phyloP scores from a whole-genome alignment of 92 coral and sea anemone genomes.

The Epizoanthus scotinus region DNA sequence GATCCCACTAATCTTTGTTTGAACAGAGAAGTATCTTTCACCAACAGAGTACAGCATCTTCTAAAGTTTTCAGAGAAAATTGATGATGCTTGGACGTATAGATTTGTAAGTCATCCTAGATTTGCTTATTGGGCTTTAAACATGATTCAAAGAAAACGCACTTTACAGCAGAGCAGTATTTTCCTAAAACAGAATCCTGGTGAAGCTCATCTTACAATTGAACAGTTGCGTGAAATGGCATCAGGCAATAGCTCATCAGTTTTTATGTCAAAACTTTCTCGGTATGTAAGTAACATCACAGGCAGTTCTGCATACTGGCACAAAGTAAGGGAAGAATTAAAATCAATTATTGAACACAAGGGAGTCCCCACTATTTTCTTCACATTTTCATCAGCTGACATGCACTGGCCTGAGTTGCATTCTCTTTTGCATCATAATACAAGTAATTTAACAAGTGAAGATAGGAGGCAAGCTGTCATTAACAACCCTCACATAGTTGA shows the following conservation, averaged over 20 bases:
- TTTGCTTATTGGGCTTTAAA: slow-evolving; percentile 24
- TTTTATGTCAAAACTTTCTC: slow-evolving; percentile 47
- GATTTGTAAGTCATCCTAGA: slow-evolving; percentile 39
- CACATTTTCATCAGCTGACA: too few relatives aligned
- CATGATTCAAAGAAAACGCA: slow-evolving; percentile 38
- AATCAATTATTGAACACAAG: not conserved
- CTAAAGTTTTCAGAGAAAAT: slow-evolving; percentile 16
- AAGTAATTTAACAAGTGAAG: too few relatives aligned
- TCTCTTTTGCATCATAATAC: too few relatives aligned
- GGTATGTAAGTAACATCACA: slow-evolving; percentile 27
- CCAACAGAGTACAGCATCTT: slow-evolving; percentile 14
- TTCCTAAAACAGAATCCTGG: slow-evolving; percentile 29
- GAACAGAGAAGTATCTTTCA: too few relatives aligned
- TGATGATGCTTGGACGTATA: slow-evolving; percentile 21
- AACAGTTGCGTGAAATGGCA: slow-evolving; percentile 34
- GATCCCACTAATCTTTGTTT: slow-evolving; percentile 7
- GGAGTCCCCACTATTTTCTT: slow-evolving; percentile 23
- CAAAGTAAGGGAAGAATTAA: too few relatives aligned
- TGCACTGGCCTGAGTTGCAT: too few relatives aligned
- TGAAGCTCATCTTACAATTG: slow-evolving; percentile 40
- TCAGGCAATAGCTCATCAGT: slow-evolving; percentile 1
- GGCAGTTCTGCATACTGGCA: slow-evolving; percentile 14
- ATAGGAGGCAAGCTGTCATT: slow-evolving; percentile 18
- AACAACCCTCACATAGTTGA: too few relatives aligned
- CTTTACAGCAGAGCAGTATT: slow-evolving; percentile 34